Evolutionary conservation across 2,797 vertebrate species (phyloP).

Genomic region (Crax fasciolata): DNA sequence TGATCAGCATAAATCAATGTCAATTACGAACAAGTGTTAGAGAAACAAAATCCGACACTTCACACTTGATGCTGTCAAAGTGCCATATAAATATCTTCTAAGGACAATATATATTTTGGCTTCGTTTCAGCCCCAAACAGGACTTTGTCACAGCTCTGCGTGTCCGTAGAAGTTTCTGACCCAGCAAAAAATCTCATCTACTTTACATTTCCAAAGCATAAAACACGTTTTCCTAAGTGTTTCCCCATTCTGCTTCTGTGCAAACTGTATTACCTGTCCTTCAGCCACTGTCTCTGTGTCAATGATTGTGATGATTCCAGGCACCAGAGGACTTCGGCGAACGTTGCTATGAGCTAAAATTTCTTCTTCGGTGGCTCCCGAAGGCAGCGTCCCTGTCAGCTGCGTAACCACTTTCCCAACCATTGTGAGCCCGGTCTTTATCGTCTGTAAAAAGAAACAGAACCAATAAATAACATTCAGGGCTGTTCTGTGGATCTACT

Average conservation of each 20-base stretch:
- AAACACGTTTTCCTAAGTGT: background rate
- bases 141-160: background rate
- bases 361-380: conserved; percentile 92
- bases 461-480: background rate
- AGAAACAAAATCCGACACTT: conserved; percentile 66
- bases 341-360: conserved; percentile 87
- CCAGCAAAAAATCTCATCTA: background rate
- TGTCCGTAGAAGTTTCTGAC: background rate
- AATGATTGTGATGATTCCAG: conserved; percentile 95
- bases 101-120: conserved; percentile 47
- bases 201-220: background rate
- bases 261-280: conserved; percentile 89
- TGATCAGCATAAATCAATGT: conserved; percentile 68
- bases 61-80: conserved; percentile 64
- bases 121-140: conserved; percentile 23
- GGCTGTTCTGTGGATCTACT: background rate
- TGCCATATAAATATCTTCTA: conserved; percentile 47
- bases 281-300: conserved; percentile 93
- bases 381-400: conserved; percentile 92
- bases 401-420: conserved; percentile 98
- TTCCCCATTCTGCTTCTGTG: rapidly evolving
- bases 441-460: conserved; percentile 83
- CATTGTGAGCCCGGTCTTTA: conserved; percentile 97
- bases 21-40: conserved; percentile 45
- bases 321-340: conserved; percentile 90